These are phyloP conservation scores for Cylindroiulus punctatus DNA, from an alignment of 2,888 invertebrate species.

Conservation along the genomic window DNA sequence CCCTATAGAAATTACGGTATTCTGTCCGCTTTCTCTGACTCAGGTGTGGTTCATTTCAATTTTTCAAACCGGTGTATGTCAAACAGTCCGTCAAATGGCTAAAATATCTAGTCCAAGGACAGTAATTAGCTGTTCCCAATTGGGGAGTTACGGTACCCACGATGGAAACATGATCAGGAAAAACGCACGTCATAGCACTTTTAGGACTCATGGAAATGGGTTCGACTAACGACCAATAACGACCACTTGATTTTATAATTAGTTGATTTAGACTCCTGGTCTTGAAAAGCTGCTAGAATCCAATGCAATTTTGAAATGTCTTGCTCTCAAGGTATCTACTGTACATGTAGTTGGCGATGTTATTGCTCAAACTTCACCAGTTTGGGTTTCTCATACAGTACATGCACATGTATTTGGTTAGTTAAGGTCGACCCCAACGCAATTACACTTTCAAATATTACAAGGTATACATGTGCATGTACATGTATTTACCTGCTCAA, in stretches of 20 bases:
- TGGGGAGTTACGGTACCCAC: background rate
- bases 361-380: background rate
- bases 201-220: background rate
- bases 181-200: background rate
- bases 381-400: no score
- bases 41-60: constrained; percentile 50
- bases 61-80: constrained; percentile 50
- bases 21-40: constrained; percentile 44
- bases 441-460: no score
- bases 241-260: background rate
- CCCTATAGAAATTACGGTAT: constrained; percentile 45
- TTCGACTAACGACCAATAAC: background rate
- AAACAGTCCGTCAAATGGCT: constrained; percentile 47
- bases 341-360: background rate
- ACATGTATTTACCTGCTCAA: no score
- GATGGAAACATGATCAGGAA: constrained; percentile 1
- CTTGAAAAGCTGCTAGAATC: background rate
- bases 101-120: constrained; percentile 52
- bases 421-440: no score
- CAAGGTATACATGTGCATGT: no score
- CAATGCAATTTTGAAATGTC: background rate
- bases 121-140: constrained; percentile 41
- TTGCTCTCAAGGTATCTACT: background rate
- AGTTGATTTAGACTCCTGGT: background rate
- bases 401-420: no score